A percentile compares a stretch with the other conserved stretches of the same genome.
These are phyloP conservation scores for Protonibea diacanthus DNA, from an alignment of 2,797 vertebrate genomes.

Conservation along the genomic window DNA sequence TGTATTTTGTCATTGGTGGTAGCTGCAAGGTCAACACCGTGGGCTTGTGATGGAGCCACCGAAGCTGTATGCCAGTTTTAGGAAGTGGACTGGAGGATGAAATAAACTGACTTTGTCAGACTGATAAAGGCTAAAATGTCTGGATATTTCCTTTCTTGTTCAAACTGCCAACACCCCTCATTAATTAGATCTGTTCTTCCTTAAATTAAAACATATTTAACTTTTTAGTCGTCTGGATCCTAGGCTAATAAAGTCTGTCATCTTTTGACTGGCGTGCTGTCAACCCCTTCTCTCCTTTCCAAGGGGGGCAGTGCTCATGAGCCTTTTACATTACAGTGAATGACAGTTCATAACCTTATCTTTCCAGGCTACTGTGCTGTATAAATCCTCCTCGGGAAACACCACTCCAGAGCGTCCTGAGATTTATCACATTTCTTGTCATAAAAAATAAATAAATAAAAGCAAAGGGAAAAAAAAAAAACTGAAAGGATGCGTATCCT, in stretches of 20 bases:
- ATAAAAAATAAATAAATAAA: constrained; percentile 46
- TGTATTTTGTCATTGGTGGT: not conserved
- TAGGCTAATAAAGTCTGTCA: constrained; percentile 29
- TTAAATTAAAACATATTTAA: constrained; percentile 26
- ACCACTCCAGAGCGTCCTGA: constrained; percentile 41
- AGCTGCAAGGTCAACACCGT: not conserved
- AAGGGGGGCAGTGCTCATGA: constrained; percentile 26
- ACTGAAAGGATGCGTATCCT: constrained; percentile 45
- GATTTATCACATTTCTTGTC: constrained; percentile 68
- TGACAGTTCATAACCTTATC: constrained; percentile 70
- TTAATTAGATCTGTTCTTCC: constrained; percentile 40
- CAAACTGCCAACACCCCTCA: constrained; percentile 10
- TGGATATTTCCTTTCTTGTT: constrained; percentile 12
- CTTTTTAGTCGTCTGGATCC: constrained; percentile 18
- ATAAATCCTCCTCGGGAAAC: constrained; percentile 67
- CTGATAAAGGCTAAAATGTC: constrained; percentile 8
- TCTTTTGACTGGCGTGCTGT: constrained; percentile 33
- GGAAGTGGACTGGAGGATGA: not conserved
- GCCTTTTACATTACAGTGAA: constrained; percentile 58
- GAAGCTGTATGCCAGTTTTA: not conserved
- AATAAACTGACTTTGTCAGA: constrained; percentile 14
- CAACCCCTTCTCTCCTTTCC: constrained; percentile 26
- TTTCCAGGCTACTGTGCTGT: constrained; percentile 34
- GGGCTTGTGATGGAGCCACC: not conserved
- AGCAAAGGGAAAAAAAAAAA: not conserved